Evolutionary conservation across 2,888 invertebrate genomes (phyloP), one percentile per base, ranked within the genome.

Genomic region (Acleris emargana): DNA sequence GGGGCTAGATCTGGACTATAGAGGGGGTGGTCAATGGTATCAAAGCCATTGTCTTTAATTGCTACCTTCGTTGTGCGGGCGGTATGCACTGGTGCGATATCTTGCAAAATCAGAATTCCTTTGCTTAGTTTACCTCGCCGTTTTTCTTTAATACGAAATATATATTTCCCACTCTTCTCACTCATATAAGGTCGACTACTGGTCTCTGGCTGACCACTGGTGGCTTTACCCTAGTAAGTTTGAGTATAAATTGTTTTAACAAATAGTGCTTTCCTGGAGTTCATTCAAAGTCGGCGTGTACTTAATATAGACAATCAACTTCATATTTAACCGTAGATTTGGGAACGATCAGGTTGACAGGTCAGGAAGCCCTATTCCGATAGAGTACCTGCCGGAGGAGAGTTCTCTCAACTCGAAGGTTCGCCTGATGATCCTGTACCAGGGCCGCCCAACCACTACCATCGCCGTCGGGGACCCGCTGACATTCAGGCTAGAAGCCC

Each of bases 391-490:
- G 6, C 98, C 98, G 20, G 97, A 97, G 16, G 97, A 98, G 82
- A 98, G 98, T 76, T 97, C 97, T 0, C 88, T 98, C 45, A 97
- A 97, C 82, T 97, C 97, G 0, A 96, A 97, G 81, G 97, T 98
- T 1, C 95, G 97, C 18, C 86, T 98, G 69, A 93, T 96, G 90
- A 97, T 98, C 73, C 85, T 98, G 54, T 98, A 98, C 82, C 97
- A 98, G 89, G 97, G 97, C 51, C 91, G 97, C 72, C 97, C 98
- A 1, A 98, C 98, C 0, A 98, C 97, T 0, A 98, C 97, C 1
- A 98, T 98, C 53, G 98, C 98, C 7, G 98, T 98, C 3, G 98
- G 98, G 1, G 98, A 98, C 87, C 97, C 97, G 0, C 83, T 98
- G 9, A 97, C 97, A 9, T 97, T 98, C 93, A 94, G 97, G 69